phyloP scores from a whole-genome alignment of 2,113 vertebrate species.

The Panthera tigris region DNA sequence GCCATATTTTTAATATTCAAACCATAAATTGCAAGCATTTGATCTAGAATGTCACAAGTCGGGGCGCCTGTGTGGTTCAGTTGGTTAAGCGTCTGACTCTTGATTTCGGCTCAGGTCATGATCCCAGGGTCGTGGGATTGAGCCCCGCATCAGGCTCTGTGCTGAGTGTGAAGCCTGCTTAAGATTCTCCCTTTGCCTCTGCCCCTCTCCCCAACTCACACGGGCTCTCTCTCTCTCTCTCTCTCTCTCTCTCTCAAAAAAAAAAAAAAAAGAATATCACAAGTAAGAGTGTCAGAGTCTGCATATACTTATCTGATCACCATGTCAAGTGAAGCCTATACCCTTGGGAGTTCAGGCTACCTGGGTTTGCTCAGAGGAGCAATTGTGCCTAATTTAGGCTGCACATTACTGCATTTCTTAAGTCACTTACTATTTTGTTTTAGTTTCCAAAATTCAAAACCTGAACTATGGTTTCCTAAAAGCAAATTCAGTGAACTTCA shows the following conservation, averaged over 20 bases:
- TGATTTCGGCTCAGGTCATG: too few species aligned
- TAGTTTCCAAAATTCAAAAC: background rate
- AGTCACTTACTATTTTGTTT: background rate
- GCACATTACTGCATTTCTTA: background rate
- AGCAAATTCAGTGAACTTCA: background rate
- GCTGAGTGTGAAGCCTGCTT: too few species aligned
- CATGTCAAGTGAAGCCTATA: rapidly evolving
- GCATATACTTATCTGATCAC: rapidly evolving
- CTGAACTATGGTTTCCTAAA: background rate
- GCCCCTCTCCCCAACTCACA: too few species aligned
- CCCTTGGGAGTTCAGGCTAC: rapidly evolving
- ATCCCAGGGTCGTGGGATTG: too few species aligned
- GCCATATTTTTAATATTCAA: background rate
- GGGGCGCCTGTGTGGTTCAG: too few species aligned
- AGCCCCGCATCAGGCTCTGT: too few species aligned
- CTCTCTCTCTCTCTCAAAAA: too few species aligned
- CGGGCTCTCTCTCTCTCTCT: too few species aligned
- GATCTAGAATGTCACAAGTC: background rate
- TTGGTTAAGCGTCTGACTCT: too few species aligned
- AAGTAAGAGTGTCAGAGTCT: background rate
- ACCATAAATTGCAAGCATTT: too few species aligned
- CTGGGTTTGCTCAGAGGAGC: too few species aligned
- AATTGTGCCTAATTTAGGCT: background rate
- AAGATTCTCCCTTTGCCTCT: too few species aligned
- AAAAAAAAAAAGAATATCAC: background rate